Evolutionary conservation across 2,888 invertebrate species (phyloP), one percentile per base, ranked within the genome.

Genomic region (Gymnosoma rotundatum): DNA sequence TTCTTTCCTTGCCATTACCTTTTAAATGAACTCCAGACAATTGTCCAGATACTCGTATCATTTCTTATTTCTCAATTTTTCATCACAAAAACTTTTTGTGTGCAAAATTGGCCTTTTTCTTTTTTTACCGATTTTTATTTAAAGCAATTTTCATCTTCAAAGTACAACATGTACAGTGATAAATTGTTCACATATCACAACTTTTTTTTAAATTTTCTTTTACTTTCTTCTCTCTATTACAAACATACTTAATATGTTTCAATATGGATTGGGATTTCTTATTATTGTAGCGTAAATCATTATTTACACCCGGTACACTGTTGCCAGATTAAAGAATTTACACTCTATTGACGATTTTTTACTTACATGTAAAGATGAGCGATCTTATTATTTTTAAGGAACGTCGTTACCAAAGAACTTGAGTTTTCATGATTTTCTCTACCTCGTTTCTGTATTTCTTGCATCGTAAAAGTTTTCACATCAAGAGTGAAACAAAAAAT

Each of bases 151-250:
- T 38, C 50, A 38, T 75, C 70, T 76, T 79, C 70, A 83, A 78
- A 72, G 75, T 48, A 21, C 50, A 61, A 50, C 42, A 42, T 42
- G 12, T 42, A 42, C 69, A 81, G 78, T 84, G 84, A 84, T 84
- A 84, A 84, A 84, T 84, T 84, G 84, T 84, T 78, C 84, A 84
- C 84, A 84, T 78, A 78, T 84, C 84, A 78, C 69, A 75, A 66
- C 45, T 66, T 64, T 58, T 70, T 63, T 72, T 72, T 64, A 56
- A n/a, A 56, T 36, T 58, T 52, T 32, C 8, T 18, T 52, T 14
- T 52, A 36, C 10, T 52, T 52, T 52, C 18, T 18, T 52, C 7
- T 52, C 20, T 70, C 8, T 50, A 54, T 72, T 50, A 61, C 54
- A 63, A 56, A 58, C 54, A 20, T 45, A 52, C 18, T 42, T 42